phyloP scores from a whole-genome alignment of 1,140 invertebrate species.

The Nasonia giraulti region DNA sequence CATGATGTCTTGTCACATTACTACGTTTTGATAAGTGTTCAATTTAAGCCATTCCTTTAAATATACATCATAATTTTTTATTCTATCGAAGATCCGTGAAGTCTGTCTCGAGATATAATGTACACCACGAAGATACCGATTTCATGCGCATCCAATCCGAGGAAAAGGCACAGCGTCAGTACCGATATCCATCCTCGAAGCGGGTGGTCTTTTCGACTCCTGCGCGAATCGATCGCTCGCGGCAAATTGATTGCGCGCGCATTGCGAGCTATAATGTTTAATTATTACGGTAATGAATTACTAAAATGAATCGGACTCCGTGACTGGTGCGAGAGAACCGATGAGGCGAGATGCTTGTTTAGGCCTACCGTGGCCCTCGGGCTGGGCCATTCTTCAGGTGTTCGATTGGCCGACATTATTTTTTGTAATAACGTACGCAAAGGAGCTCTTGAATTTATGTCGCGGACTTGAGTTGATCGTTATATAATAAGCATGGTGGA shows the following conservation, averaged over 20 bases:
- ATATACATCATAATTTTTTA: no score
- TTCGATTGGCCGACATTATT: conserved; percentile 23
- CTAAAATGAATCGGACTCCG: not conserved
- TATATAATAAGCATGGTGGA: not conserved
- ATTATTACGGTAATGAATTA: conserved; percentile 28
- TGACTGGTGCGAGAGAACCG: not conserved
- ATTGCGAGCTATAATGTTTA: conserved; percentile 15
- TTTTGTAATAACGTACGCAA: not conserved
- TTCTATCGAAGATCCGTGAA: no score
- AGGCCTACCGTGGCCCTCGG: not conserved
- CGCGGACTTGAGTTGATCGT: not conserved
- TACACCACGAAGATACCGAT: no score
- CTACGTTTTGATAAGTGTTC: no score
- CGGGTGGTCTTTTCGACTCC: not conserved
- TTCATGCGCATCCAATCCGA: no score
- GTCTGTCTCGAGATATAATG: no score
- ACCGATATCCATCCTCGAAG: no score
- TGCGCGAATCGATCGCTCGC: not conserved
- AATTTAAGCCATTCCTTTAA: no score
- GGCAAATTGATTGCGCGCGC: not conserved
- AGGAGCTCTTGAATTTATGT: not conserved
- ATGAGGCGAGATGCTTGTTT: conserved; percentile 1
- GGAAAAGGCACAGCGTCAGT: not conserved
- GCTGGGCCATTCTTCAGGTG: not conserved
- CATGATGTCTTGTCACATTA: no score